Evolutionary conservation across 1,140 invertebrate genomes (phyloP), one percentile per base, ranked within the genome.

Genomic region (Nymphalis io): DNA sequence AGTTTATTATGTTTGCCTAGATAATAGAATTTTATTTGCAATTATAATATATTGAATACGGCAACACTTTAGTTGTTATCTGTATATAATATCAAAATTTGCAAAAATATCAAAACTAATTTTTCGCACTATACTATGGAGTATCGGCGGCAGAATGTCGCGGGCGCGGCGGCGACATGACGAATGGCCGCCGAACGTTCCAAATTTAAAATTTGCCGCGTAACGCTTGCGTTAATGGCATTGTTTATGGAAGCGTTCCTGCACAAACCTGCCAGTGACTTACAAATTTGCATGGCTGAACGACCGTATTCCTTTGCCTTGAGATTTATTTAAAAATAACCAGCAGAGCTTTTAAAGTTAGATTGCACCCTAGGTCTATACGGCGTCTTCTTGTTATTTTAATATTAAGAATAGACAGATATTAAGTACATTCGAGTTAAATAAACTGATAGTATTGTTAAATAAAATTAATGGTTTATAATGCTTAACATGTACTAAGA

Each of bases 191-290:
- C 68, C 67, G 79, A 82, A 79, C 82, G 85, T 87, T 89, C 87
- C 88, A 87, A 89, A 88, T 90, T 89, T 90, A 90, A 90, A 90
- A 90, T 90, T 77, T 87, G 88, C 88, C 84, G 86, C 85, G 85
- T 90, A 90, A 90, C 83, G 86, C 77, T 79, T 76, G 72, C 76
- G 80, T 81, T 89, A 90, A 89, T 90, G 85, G 87, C 84, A 87
- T 90, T 89, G 87, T 90, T 90, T 89, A 88, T 90, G 81, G 83
- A 83, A 85, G 80, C 78, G 77, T 87, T 79, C 78, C 71, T 64
- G 70, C 72, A 71, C 78, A 67, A 83, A 81, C 77, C 85, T 85
- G 84, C 81, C 79, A 84, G 81, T 85, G 83, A 88, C 84, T 87
- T 84, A 82, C 80, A 68, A 70, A 79, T 83, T 83, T 62, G 51